Conservation (phyloP, 1,140 invertebrate species). For the Pantala flavescens region DNA sequence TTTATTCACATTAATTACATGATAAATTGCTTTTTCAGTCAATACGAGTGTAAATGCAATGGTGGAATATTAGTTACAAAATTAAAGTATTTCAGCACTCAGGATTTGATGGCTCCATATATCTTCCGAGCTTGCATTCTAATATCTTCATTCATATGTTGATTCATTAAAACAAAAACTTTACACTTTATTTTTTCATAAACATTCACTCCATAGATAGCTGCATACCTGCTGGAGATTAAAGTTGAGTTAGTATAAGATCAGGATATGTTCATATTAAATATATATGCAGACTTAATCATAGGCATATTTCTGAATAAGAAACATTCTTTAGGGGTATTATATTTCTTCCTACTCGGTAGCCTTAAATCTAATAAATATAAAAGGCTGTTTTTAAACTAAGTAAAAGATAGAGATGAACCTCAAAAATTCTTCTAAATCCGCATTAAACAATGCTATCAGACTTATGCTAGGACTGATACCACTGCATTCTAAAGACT, state of each 20-base stretch:
- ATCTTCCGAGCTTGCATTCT: constrained; percentile 34
- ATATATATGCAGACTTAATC: no score
- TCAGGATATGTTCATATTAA: no score
- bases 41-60: neutral
- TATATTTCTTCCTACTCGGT: no score
- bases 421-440: no score
- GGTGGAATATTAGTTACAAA: neutral
- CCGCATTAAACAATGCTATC: no score
- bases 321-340: no score
- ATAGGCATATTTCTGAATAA: no score
- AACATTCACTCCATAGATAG: constrained; percentile 38
- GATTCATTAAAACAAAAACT: constrained; percentile 36
- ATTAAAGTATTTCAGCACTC: neutral
- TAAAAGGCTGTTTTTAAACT: no score
- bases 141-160: constrained; percentile 41
- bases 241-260: neutral
- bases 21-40: neutral
- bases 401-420: no score
- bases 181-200: constrained; percentile 38
- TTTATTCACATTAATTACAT: neutral
- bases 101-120: constrained; percentile 25
- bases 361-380: no score
- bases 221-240: constrained; percentile 34
- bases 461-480: no score
- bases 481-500: no score